A percentile compares a stretch with the other conserved stretches of the same genome.
Evolutionary conservation across 1,140 invertebrate genomes (phyloP).

Genomic region (Zaprionus davidi): DNA sequence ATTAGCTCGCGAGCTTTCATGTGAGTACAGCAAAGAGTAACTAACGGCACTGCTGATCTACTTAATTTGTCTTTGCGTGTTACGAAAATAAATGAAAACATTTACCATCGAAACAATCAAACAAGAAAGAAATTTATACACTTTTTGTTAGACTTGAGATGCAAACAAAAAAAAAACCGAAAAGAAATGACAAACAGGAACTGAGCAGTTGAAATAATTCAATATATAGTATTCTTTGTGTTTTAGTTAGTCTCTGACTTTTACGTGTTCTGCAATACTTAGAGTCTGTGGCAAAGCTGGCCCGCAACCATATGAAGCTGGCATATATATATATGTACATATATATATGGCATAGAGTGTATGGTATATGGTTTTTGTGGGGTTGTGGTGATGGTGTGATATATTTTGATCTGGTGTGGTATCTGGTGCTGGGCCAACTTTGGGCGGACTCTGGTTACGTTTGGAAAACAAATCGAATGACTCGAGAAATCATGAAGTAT

Average conservation of each 20-base stretch:
- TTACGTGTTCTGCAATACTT: conserved; percentile 46
- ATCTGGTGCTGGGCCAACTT: conserved; percentile 20
- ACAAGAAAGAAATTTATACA: conserved; percentile 83
- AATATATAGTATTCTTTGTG: conserved; percentile 16
- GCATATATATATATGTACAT: not conserved
- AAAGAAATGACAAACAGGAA: conserved; percentile 19
- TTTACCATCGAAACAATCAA: conserved; percentile 84
- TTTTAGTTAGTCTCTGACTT: conserved; percentile 24
- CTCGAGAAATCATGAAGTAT: conserved; percentile 40
- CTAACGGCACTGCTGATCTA: conserved; percentile 18
- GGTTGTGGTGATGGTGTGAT: not conserved
- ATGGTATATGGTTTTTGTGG: not conserved
- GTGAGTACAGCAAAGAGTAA: no score
- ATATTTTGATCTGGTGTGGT: not conserved
- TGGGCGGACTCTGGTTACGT: conserved; percentile 25
- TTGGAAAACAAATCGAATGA: conserved; percentile 39
- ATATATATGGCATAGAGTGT: not conserved
- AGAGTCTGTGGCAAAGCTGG: conserved; percentile 19
- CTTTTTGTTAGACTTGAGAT: conserved; percentile 63
- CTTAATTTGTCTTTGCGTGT: conserved; percentile 39
- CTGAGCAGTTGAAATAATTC: conserved; percentile 13
- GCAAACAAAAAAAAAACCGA: conserved; percentile 33
- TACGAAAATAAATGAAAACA: conserved; percentile 81
- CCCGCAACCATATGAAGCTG: not conserved
- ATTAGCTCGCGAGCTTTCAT: not conserved